Evolutionary conservation across 2,888 invertebrate species (phyloP), one percentile per base, ranked within the genome.

Genomic region (Salticus scenicus): DNA sequence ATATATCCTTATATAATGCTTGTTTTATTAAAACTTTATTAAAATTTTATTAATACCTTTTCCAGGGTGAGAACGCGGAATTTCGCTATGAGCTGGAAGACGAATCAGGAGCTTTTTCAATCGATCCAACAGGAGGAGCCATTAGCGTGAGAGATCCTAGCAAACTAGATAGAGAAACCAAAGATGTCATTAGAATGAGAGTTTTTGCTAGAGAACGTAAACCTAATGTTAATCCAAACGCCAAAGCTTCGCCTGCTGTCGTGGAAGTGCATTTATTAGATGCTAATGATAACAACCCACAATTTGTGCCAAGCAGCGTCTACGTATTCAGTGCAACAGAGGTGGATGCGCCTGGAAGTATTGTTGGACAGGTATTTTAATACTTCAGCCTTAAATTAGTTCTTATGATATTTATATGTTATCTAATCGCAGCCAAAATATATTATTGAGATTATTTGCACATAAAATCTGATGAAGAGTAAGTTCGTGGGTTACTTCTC

Each of bases 201-300:
- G 90, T 89, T 42, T 79, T 94, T 88, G 96, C 97, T 0, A 93
- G 94, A 89, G 97, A 97, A 74, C 80, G 78, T 90, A 95, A 95
- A 88, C 94, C 94, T 0, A 94, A 94, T 88, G 94, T 95, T 1
- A 88, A 89, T 80, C 94, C 93, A 24, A 92, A 92, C 14, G 91
- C 91, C 91, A 92, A 89, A 73, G 88, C 89, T 69, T 89, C 89
- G 66, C 93, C 92, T 30, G 96, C 96, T 0, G 93, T 93, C 57
- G 95, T 97, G 0, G 96, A 96, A 92, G 84, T 89, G 0, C 88
- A 89, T 64, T 74, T 89, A 5, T 47, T 89, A n/a, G 89, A 98
- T 90, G 96, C 97, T 20, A 98, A 98, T 90, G 97, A 98, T 90
- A 97, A 97, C 89, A 96, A 95, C 89, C 97, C 98, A 0, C 94